A percentile compares a stretch with the other conserved stretches of the same genome.
phyloP scores from a whole-genome alignment of 2,113 vertebrate genomes.

The Pimephales promelas region DNA sequence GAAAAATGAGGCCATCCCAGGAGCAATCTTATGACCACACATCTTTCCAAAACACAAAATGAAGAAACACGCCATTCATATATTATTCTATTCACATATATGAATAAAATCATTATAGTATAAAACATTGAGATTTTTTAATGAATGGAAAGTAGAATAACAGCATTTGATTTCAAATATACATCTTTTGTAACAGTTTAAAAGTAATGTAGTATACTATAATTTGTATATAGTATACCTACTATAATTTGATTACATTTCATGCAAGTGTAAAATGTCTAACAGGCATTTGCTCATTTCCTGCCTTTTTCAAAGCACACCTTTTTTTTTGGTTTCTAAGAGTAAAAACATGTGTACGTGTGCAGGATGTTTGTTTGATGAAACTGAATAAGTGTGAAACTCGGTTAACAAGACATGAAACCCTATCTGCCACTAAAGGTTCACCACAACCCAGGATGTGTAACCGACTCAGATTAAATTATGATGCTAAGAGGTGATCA shows the following conservation, averaged over 20 bases:
- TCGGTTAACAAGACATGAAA: background rate
- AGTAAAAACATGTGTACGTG: background rate
- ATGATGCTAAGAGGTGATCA: background rate
- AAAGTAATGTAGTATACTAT: too few species aligned
- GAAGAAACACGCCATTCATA: background rate
- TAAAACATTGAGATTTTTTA: background rate
- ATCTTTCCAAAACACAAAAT: background rate
- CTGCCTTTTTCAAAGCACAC: background rate
- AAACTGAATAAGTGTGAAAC: background rate
- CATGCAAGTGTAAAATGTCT: too few species aligned
- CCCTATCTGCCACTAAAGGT: background rate
- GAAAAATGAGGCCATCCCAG: slow-evolving; percentile 2
- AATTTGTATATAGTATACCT: too few species aligned
- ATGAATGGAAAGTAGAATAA: too few species aligned
- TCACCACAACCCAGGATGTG: slow-evolving; percentile 2
- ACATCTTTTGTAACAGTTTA: too few species aligned
- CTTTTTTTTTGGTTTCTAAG: background rate
- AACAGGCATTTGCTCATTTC: background rate
- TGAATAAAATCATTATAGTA: background rate
- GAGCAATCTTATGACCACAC: background rate
- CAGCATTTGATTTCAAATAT: too few species aligned
- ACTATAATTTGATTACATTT: too few species aligned
- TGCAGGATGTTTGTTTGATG: background rate
- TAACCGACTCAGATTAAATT: background rate
- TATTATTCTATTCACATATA: background rate